Conservation (phyloP, 2,113 vertebrate species). For the Miniopterus natalensis region DNA sequence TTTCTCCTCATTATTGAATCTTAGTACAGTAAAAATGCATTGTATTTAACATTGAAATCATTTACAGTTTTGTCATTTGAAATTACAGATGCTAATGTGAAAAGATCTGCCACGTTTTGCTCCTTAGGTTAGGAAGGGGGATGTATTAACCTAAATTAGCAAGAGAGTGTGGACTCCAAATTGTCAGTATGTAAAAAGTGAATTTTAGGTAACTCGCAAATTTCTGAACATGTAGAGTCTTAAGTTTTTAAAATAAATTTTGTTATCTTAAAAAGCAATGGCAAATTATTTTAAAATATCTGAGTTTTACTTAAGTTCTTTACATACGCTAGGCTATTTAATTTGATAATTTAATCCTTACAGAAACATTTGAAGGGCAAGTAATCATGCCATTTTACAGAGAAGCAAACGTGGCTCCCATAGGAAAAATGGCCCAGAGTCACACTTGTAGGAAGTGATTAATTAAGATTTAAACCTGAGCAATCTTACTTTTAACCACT, state of each 20-base stretch:
- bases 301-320: conserved; percentile 1
- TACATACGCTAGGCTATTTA: conserved; percentile 34
- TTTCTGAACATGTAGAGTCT: conserved; percentile 3
- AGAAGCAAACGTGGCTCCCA: not conserved
- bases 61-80: conserved; percentile 59
- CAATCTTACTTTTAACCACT: not conserved
- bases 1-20: conserved; percentile 2
- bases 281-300: conserved; percentile 6
- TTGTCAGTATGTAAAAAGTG: not conserved
- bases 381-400: not conserved
- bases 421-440: not conserved
- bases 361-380: not conserved
- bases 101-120: conserved; percentile 50
- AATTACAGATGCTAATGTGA: conserved; percentile 41
- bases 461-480: not conserved
- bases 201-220: conserved; percentile 37
- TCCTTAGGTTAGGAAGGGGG: conserved; percentile 27
- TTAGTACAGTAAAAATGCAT: conserved; percentile 49
- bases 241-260: conserved; percentile 41
- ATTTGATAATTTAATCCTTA: conserved; percentile 10
- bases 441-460: not conserved
- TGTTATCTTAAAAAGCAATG: conserved; percentile 38
- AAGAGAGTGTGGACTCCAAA: not conserved
- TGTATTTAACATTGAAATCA: conserved; percentile 54
- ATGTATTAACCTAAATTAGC: conserved; percentile 3